Evolutionary conservation across 2,113 vertebrate genomes (phyloP), one percentile per base, ranked within the genome.

Genomic region (Phrynosoma blainvillii): DNA sequence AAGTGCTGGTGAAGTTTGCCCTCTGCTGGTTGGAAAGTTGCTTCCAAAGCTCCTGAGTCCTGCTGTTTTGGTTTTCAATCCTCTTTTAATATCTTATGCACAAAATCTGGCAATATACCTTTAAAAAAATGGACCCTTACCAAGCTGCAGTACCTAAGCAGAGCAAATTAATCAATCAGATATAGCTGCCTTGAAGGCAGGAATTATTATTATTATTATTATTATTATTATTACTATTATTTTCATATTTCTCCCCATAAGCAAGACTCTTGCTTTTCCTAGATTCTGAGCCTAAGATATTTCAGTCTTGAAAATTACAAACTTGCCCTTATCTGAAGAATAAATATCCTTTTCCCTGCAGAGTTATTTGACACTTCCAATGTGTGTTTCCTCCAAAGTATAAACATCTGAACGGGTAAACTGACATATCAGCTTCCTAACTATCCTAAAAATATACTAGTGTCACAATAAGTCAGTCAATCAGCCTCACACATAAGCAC

Each of bases 51-150:
- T 42, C 25, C 32, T 6, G 13, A 4, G 66, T 42, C 25, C 32
- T 6, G 13, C 20, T 73, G 30, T 54, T 36, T 59, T 66, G 70
- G 13, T 52, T 79, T 36, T 32, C 66, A 36, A 36, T 52, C 1
- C 66, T 52, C 42, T 75, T 56, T 70, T 79, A 25, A 8, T 1
- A 2, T n/a, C 62, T 0, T n/a, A 11, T 30, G 0, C 0, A 0
- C 0, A 0, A 1, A 20, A 23, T n/a, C 11, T 10, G 25, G 12
- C 36, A 0, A 21, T 0, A 8, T 23, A 65, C 54, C 42, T 30
- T 71, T 71, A 11, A 12, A 25, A 23, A 71, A 71, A 71, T 71
- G 30, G 68, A 47, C 7, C 47, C 47, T 47, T 47, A 47, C 47
- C 47, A 47, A 47, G 47, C 2, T 47, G 79, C 83, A 54, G 54